phyloP scores from a whole-genome alignment of 2,113 vertebrate species.

The Trochalopteron elliotii region DNA sequence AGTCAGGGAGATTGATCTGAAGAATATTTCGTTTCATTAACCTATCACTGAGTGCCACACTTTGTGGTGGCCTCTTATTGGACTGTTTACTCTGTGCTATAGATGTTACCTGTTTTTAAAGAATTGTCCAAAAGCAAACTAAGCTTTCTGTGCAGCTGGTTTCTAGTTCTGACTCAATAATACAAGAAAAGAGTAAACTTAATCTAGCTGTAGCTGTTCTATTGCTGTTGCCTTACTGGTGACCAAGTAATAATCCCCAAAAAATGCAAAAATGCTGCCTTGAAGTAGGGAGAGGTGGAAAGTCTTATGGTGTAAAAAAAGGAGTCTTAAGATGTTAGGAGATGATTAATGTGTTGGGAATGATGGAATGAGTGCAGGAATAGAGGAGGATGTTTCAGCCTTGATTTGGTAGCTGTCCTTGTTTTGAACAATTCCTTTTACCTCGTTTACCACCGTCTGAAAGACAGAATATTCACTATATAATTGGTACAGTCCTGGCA shows the following conservation, averaged over 20 bases:
- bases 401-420: background rate
- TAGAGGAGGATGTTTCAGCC: background rate
- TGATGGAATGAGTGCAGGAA: background rate
- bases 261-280: background rate
- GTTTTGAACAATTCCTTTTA: background rate
- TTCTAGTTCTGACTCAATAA: background rate
- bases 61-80: background rate
- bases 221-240: background rate
- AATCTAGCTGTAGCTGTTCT: background rate
- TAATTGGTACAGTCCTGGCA: background rate
- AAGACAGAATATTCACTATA: background rate
- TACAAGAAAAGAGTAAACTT: background rate
- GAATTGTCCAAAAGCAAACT: background rate
- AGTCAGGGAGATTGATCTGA: background rate
- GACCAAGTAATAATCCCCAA: background rate
- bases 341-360: background rate
- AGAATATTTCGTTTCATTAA: background rate
- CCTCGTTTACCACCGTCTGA: background rate
- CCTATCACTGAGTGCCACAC: accelerated
- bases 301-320: background rate
- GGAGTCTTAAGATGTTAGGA: background rate
- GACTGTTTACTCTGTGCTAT: accelerated
- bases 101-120: background rate
- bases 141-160: background rate
- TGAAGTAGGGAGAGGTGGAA: background rate